These are phyloP conservation scores for Serinus canaria DNA, from an alignment of 2,113 vertebrate genomes.

Conservation along the genomic window DNA sequence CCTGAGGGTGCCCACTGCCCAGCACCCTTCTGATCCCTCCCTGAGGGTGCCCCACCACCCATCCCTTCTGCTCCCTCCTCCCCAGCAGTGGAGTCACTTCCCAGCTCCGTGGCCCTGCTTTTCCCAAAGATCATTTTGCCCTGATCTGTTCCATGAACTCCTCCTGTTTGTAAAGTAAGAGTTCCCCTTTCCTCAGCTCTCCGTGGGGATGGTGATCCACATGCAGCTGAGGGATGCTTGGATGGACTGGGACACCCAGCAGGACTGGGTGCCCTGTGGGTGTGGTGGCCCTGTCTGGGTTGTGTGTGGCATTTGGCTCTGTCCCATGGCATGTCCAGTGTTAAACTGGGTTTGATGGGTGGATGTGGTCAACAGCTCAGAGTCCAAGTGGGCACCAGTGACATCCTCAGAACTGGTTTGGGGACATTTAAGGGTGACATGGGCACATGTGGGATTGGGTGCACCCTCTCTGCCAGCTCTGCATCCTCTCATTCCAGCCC, in stretches of 20 bases:
- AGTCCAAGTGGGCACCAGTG: neutral
- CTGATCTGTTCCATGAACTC: no score
- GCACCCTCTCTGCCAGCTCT: neutral
- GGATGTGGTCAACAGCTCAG: neutral
- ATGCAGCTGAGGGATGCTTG: neutral
- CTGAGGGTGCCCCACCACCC: no score
- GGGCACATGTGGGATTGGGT: neutral
- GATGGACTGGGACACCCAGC: neutral
- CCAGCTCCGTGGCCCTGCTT: neutral
- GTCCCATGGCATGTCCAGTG: rapidly evolving
- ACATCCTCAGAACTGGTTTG: neutral
- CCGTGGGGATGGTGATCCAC: neutral
- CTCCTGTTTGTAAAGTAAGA: no score
- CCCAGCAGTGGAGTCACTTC: neutral
- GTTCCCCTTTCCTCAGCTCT: neutral
- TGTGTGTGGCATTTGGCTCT: no score
- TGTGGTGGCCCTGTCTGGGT: neutral
- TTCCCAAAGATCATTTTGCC: neutral
- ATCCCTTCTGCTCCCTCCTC: neutral
- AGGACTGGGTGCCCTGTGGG: neutral
- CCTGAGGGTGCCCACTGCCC: no score
- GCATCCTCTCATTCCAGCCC: neutral
- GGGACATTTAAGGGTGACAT: rapidly evolving
- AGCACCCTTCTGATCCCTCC: no score
- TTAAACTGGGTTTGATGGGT: rapidly evolving